phyloP scores from a whole-genome alignment of 2,888 invertebrate genomes.

The Gymnosoma rotundatum region DNA sequence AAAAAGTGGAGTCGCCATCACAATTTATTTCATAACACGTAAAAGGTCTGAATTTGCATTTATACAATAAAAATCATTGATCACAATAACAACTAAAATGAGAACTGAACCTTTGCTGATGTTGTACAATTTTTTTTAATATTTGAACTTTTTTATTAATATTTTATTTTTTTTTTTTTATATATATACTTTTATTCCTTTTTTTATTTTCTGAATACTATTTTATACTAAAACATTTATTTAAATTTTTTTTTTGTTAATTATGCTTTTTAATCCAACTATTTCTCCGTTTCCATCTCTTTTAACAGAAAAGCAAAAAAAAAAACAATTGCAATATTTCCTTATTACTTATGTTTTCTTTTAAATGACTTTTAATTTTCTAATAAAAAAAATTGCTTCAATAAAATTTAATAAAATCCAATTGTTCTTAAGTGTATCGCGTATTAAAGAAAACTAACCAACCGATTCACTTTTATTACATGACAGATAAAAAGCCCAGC shows the following conservation, averaged over 20 bases:
- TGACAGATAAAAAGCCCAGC: conserved; percentile 56
- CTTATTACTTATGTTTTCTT: not conserved
- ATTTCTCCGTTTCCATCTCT: not conserved
- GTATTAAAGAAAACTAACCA: conserved; percentile 65
- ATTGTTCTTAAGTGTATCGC: conserved; percentile 60
- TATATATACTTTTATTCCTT: no score
- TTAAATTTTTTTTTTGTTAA: no score
- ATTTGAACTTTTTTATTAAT: not conserved
- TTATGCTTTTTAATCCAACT: not conserved
- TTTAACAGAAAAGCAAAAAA: not conserved
- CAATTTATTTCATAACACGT: no score
- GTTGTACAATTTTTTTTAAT: no score
- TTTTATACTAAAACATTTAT: no score
- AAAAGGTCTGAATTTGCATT: no score
- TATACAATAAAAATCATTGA: no score
- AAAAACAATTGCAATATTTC: not conserved
- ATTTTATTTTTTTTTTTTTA: no score
- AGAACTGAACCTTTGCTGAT: no score
- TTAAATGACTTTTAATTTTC: conserved; percentile 8
- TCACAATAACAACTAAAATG: no score
- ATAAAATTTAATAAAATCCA: conserved; percentile 35
- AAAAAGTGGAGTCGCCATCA: no score
- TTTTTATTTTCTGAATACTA: no score
- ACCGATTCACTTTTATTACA: conserved; percentile 68
- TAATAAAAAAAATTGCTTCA: conserved; percentile 15